phyloP scores from a whole-genome alignment of 2,113 vertebrate species.

The Petromus typicus region DNA sequence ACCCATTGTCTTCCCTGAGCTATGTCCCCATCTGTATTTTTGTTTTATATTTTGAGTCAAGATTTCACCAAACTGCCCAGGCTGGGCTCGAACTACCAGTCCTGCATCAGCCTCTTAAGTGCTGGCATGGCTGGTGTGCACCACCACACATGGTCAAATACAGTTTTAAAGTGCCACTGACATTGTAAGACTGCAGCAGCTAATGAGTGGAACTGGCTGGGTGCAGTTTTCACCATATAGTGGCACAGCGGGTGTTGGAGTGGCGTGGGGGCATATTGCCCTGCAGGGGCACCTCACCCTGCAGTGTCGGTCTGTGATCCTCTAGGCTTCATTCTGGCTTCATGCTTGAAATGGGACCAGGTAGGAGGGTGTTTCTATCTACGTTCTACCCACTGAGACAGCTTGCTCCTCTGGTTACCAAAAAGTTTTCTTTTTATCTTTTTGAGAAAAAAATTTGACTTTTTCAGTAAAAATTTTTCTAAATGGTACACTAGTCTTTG shows the following conservation, averaged over 20 bases:
- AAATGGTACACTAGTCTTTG: background rate
- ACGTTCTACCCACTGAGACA: background rate
- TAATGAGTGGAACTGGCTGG: too few relatives aligned
- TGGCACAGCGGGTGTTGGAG: background rate
- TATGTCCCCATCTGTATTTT: background rate
- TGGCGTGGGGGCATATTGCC: rapidly evolving
- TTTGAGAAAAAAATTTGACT: background rate
- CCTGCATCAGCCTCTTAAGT: background rate
- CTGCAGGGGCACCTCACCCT: background rate
- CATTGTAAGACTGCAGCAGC: background rate
- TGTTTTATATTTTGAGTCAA: background rate
- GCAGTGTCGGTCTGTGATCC: background rate
- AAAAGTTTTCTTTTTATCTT: conserved; percentile 36
- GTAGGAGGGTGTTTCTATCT: background rate
- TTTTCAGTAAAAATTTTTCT: conserved; percentile 23
- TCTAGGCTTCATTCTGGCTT: background rate
- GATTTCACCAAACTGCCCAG: background rate
- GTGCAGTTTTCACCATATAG: background rate
- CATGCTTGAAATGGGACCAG: background rate
- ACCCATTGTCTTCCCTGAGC: background rate
- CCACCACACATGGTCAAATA: background rate
- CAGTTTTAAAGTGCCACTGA: background rate
- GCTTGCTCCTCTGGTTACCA: background rate
- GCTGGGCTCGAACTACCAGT: background rate
- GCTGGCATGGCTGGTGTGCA: background rate